phyloP scores from a whole-genome alignment of 2,797 vertebrate species.

The Manis pentadactyla region DNA sequence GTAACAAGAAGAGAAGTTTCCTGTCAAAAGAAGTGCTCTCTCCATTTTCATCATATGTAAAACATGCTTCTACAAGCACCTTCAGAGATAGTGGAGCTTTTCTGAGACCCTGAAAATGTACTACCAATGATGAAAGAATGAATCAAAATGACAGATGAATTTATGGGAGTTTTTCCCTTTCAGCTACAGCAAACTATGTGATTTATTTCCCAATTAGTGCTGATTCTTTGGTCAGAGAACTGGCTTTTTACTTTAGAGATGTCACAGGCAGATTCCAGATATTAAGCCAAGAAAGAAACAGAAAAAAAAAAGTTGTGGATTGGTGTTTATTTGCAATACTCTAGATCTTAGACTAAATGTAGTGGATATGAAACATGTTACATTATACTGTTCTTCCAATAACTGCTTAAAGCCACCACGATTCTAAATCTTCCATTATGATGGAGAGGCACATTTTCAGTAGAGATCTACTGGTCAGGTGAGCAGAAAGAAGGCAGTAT shows the following conservation, averaged over 20 bases:
- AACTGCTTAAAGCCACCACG: neutral
- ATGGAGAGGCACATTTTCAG: neutral
- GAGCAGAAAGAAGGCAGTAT: neutral
- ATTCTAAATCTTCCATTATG: neutral
- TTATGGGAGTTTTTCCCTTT: neutral
- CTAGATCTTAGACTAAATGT: neutral
- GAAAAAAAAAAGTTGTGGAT: neutral
- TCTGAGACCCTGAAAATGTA: slow-evolving; percentile 29
- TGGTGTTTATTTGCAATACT: slow-evolving; percentile 32
- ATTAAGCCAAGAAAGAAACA: neutral
- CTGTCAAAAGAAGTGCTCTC: slow-evolving; percentile 63
- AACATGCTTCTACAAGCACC: neutral
- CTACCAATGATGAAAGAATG: slow-evolving; percentile 45
- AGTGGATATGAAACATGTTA: neutral
- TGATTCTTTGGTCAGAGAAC: neutral
- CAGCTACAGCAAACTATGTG: neutral
- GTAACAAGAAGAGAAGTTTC: slow-evolving; percentile 61
- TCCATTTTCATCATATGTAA: slow-evolving; percentile 56
- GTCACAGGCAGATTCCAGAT: neutral
- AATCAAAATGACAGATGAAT: slow-evolving; percentile 57
- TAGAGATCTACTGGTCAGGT: neutral
- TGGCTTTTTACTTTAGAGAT: neutral
- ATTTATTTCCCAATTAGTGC: slow-evolving; percentile 52
- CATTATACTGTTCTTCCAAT: neutral
- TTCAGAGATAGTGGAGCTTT: neutral